Evolutionary conservation across 2,888 invertebrate species (phyloP).

Genomic region (Cetonia aurata): DNA sequence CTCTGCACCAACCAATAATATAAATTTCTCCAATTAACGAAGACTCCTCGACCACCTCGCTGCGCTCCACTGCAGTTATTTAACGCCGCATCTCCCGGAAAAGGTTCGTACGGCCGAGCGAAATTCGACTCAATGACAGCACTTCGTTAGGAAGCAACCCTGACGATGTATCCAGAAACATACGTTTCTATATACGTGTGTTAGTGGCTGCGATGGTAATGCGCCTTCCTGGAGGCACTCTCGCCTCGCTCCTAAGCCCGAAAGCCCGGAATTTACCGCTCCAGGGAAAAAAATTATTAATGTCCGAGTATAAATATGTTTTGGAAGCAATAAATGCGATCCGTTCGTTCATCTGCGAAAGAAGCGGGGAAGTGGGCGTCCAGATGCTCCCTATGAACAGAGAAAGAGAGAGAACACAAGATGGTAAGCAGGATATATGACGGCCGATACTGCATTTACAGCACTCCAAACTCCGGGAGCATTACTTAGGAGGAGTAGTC

Average conservation of each 20-base stretch:
- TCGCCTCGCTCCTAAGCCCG: not conserved
- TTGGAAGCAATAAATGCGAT: constrained; percentile 59
- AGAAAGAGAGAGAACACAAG: constrained; percentile 54
- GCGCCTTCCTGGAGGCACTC: constrained; percentile 2
- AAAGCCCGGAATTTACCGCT: constrained; percentile 30
- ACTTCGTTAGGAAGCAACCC: not conserved
- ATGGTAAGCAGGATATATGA: constrained; percentile 62
- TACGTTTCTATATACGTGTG: not conserved
- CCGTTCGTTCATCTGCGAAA: constrained; percentile 3
- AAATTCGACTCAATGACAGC: constrained; percentile 6
- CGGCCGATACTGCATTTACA: constrained; percentile 61
- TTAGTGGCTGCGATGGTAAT: not conserved
- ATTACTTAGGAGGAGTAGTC: constrained; percentile 54
- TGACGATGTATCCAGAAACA: not conserved
- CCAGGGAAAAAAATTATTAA: constrained; percentile 57
- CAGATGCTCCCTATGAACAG: constrained; percentile 51
- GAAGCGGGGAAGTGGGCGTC: constrained; percentile 34
- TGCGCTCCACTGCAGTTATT: constrained; percentile 9
- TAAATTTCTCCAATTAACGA: constrained; percentile 27
- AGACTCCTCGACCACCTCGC: not conserved
- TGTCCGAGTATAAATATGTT: constrained; percentile 60
- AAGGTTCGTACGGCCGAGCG: constrained; percentile 3
- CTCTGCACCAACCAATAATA: constrained; percentile 11
- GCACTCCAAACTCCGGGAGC: constrained; percentile 52
- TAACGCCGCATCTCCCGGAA: not conserved